These are phyloP conservation scores for Notolabrus celidotus DNA, from an alignment of 2,797 vertebrate genomes.

Conservation along the genomic window DNA sequence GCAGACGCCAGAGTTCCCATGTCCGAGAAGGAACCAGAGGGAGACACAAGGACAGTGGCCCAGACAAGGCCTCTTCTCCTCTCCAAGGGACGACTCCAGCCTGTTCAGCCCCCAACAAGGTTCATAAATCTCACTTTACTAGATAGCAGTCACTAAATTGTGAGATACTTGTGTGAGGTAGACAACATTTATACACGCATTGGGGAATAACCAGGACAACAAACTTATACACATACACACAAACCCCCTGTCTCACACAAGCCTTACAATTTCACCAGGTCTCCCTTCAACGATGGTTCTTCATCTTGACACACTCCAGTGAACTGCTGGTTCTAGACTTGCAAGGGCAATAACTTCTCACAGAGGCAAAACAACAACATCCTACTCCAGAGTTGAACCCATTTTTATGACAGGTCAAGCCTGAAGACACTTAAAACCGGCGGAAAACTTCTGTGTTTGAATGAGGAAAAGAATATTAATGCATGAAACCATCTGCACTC, in stretches of 20 bases:
- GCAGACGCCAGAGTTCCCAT: slow-evolving; percentile 44
- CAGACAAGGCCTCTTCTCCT: slow-evolving; percentile 36
- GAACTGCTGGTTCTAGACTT: slow-evolving; percentile 42
- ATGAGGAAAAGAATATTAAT: slow-evolving; percentile 6
- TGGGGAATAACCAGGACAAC: not conserved
- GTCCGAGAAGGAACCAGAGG: slow-evolving; percentile 33
- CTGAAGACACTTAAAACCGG: slow-evolving; percentile 32
- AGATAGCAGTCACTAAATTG: slow-evolving; percentile 46
- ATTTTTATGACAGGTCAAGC: slow-evolving; percentile 40
- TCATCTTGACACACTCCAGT: slow-evolving; percentile 31
- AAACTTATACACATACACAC: slow-evolving; percentile 1
- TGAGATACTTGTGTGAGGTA: not conserved
- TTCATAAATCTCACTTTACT: slow-evolving; percentile 60
- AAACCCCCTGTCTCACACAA: not conserved
- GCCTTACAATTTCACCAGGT: not conserved
- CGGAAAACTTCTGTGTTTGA: slow-evolving; percentile 16
- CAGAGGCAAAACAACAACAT: slow-evolving; percentile 54
- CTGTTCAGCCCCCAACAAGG: not conserved
- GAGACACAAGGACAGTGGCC: slow-evolving; percentile 42
- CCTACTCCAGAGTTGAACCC: slow-evolving; percentile 22
- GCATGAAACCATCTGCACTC: slow-evolving; percentile 13
- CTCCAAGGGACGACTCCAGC: slow-evolving; percentile 37
- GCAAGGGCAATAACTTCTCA: slow-evolving; percentile 53
- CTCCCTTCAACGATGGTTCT: not conserved
- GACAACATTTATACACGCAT: not conserved